phyloP scores from a whole-genome alignment of 1,140 invertebrate genomes.

The Zaprionus inermis region DNA sequence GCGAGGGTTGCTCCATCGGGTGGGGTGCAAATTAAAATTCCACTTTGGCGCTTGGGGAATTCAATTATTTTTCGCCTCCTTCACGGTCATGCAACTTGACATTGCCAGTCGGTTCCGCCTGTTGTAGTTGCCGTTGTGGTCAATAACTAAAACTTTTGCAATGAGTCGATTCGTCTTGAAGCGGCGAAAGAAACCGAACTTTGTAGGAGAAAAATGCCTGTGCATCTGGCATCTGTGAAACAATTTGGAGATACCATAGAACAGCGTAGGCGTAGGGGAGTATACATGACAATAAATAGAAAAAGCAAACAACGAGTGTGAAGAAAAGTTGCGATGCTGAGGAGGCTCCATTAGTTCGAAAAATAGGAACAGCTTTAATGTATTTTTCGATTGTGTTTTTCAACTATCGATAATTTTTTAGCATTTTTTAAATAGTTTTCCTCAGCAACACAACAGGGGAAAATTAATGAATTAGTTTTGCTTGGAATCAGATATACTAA shows the following conservation, averaged over 20 bases:
- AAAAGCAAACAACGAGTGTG: too few species aligned
- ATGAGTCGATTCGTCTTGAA: constrained; percentile 10
- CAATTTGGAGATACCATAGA: constrained; percentile 8
- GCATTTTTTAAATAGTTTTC: too few species aligned
- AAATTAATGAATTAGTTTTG: too few species aligned
- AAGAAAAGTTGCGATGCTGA: too few species aligned
- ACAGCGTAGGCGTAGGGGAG: neutral
- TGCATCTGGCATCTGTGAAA: constrained; percentile 53
- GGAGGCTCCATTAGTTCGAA: too few species aligned
- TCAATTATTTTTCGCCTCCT: constrained; percentile 75
- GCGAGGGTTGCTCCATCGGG: constrained; percentile 25
- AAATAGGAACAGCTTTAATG: too few species aligned
- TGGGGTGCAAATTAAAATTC: constrained; percentile 77
- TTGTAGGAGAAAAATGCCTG: constrained; percentile 40
- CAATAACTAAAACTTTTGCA: constrained; percentile 55
- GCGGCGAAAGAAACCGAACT: neutral
- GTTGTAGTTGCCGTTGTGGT: constrained; percentile 45
- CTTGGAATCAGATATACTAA: too few species aligned
- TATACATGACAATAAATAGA: too few species aligned
- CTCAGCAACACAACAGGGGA: too few species aligned
- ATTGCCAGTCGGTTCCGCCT: constrained; percentile 62
- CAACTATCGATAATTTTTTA: too few species aligned
- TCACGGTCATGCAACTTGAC: constrained; percentile 63
- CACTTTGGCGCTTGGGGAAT: constrained; percentile 81
- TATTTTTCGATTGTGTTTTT: too few species aligned